These are phyloP conservation scores for Parazoanthus swiftii DNA, from an alignment of 92 coral and sea anemone species.

Conservation along the genomic window DNA sequence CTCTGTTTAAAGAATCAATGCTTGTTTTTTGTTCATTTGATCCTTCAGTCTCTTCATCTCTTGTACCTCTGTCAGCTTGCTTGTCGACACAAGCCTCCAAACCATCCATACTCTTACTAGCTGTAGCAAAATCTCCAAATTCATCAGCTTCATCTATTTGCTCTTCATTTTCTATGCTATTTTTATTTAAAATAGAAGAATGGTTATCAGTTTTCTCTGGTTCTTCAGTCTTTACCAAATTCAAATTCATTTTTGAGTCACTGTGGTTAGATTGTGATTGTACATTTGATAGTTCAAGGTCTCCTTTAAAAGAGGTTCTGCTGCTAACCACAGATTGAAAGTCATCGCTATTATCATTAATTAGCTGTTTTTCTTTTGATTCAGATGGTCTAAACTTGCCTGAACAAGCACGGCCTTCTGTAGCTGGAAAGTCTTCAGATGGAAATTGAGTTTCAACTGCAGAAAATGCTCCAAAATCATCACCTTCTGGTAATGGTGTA, in stretches of 20 bases:
- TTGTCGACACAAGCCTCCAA: not conserved
- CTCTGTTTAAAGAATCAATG: not conserved
- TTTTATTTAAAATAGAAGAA: not conserved
- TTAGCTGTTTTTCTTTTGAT: not conserved
- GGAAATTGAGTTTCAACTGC: not conserved
- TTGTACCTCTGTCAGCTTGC: not conserved
- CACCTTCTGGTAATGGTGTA: slow-evolving; percentile 6
- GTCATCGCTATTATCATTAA: not conserved
- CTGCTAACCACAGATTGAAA: not conserved
- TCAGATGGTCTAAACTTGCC: not conserved
- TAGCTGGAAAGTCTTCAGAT: not conserved
- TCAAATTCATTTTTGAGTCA: not conserved
- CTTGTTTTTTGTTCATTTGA: not conserved
- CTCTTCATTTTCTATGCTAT: not conserved
- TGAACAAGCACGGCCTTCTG: not conserved
- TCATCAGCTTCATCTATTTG: not conserved
- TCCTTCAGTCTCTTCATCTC: not conserved
- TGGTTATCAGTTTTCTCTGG: not conserved
- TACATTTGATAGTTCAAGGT: not conserved
- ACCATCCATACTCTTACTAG: not conserved
- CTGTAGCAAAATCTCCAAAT: slow-evolving; percentile 29
- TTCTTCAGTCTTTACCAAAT: not conserved
- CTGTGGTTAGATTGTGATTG: not conserved
- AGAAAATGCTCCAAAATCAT: slow-evolving; percentile 30
- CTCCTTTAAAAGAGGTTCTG: not conserved